Evolutionary conservation across 1,140 invertebrate species (phyloP), one percentile per base, ranked within the genome.

Genomic region (Temnothorax curvispinosus): DNA sequence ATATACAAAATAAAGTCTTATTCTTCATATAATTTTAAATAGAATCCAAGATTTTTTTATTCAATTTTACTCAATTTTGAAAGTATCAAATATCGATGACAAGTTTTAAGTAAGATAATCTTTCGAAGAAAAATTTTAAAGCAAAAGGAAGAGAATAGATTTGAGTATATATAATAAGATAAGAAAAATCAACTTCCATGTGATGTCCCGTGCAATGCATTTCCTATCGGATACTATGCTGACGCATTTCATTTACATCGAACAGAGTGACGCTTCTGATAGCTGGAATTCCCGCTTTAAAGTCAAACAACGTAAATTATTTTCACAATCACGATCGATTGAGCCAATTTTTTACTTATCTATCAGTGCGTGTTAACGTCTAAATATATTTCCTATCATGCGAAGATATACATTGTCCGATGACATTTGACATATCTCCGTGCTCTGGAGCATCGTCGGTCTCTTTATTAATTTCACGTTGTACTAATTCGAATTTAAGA

Each of bases 231-330:
- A 1, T 69, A n/a, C 18, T 47, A 47, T 56, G n/a, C 21, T 60
- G 56, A 77, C 21, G 21, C 71, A 58, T 58, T 41, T 7, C 5
- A 69, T 75, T 77, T 74, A 60, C 41, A 84, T 62, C 18, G 3
- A 82, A 41, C 4, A 60, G 27, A 27, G 18, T 84, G 80, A 84
- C 80, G 80, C n/a, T 32, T 84, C 32, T 60, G 41, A 74, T 64
- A 62, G 27, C 8, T 84, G 80, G 80, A 84, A 84, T 74, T 84
- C 4, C 80, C 80, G n/a, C 54, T 18, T 82, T 8, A 21, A 71
- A 58, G 41, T 72, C 32, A 50, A 75, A 47, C 27, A 74, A 74
- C 41, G 13, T 44, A 13, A n/a, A 52, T 1, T 47, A 47, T 82
- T 60, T 82, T 74, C n/a, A 62, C 27, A 50, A 84, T 84, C 74